Conservation (phyloP, 2,888 invertebrate species). For the Maniola hyperantus region DNA sequence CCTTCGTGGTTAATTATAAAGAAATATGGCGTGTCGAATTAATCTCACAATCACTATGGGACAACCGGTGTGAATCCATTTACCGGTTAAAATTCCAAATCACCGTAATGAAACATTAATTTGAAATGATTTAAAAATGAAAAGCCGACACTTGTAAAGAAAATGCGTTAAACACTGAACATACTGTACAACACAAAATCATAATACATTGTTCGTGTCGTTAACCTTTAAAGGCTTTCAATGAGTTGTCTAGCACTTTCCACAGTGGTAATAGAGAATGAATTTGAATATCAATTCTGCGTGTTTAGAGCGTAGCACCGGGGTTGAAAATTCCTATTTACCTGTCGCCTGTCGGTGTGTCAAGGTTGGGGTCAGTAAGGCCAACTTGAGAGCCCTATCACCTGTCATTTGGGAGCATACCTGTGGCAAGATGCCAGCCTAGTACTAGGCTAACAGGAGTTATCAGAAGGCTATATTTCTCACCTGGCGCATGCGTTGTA, state of each 20-base stretch:
- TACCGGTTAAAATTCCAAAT: conserved; percentile 25
- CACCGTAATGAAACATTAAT: not conserved
- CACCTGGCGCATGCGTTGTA: conserved; percentile 80
- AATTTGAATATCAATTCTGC: conserved; percentile 14
- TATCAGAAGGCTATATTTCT: conserved; percentile 52
- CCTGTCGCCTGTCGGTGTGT: conserved; percentile 34
- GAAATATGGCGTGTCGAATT: conserved; percentile 21
- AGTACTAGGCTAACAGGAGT: conserved; percentile 68
- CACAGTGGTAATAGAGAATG: conserved; percentile 18
- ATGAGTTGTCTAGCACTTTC: conserved; percentile 8
- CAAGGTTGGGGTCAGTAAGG: conserved; percentile 59
- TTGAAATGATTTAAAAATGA: not conserved
- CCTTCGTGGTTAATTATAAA: conserved; percentile 16
- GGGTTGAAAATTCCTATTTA: conserved; percentile 37
- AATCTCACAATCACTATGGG: conserved; percentile 23
- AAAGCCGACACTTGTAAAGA: not conserved
- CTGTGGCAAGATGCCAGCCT: conserved; percentile 83
- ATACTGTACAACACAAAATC: not conserved
- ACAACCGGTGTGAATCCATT: conserved; percentile 25
- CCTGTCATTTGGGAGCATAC: conserved; percentile 74
- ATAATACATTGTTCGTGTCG: not conserved
- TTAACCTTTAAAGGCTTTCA: conserved; percentile 14
- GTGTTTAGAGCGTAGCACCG: not conserved
- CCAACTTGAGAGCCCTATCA: conserved; percentile 60
- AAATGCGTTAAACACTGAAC: not conserved